Base-by-base conservation (phyloP, 2,113 vertebrate genomes). In the Dicentrarchus labrax region DNA sequence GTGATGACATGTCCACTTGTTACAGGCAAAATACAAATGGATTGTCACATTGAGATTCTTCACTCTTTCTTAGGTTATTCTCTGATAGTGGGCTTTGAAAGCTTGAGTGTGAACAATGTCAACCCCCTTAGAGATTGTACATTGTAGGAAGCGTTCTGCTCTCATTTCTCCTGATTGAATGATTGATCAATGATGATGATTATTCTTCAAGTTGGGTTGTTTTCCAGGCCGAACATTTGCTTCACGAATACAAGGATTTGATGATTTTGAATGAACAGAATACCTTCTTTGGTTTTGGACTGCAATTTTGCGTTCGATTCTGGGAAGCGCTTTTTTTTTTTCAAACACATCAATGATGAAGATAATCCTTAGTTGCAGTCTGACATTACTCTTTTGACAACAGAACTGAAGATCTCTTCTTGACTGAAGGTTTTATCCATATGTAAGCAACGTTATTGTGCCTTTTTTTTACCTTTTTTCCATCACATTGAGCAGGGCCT, bases 11-110 rank as follows among this genome's bases (percentile, higher is more conserved):
- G 10, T 36, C 45, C 16, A 43, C 68, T 39, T 70, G 64, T 50
- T 45, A 21, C 72, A 50, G 57, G 8, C 62, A 53, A 66, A 73
- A 62, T 45, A 11, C 70, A 59, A 30, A 76, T 60, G 4, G 57
- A 62, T 67, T 54, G 43, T 72, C 24, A 4, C 56, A 66, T 12
- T 15, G 5, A 60, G 45, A 45, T 60, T 22, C 62, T 51, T 57
- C 36, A 8, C 19, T 22, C 36, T 36, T 19, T 3, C 41, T 61
- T 41, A 59, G 45, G 15, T 22, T 30, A 1, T 39, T 41, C 11
- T 48, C 21, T 72, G 61, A 39, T 3, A 0, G 5, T 48, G 47
- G 56, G 21, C 12, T 80, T 62, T 38, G 8, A 19, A 41, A 17
- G 9, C 24, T n/a, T 5, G 1, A 30, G 7, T 62, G 43, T 48